These are phyloP conservation scores for Meloidogyne chitwoodi DNA, from an alignment of 1,140 invertebrate species.

Conservation along the genomic window DNA sequence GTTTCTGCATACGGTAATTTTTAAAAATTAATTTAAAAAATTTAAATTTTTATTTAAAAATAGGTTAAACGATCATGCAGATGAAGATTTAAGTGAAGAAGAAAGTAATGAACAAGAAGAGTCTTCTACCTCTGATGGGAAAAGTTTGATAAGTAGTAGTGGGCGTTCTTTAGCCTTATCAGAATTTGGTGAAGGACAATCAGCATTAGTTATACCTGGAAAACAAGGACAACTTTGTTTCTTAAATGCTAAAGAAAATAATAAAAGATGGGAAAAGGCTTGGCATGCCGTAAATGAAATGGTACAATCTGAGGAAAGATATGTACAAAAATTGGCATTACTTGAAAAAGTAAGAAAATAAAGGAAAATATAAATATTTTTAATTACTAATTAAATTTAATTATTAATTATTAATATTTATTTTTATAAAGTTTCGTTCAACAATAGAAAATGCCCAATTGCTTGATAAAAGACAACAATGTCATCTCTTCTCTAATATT, in stretches of 20 bases:
- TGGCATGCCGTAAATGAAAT: constrained; percentile 51
- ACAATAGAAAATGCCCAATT: constrained; percentile 43
- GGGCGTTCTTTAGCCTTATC: constrained; percentile 23
- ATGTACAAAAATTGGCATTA: constrained; percentile 45
- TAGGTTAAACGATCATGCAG: constrained; percentile 39
- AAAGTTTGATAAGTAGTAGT: constrained; percentile 31
- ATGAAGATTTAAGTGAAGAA: constrained; percentile 45
- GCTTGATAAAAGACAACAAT: constrained; percentile 34
- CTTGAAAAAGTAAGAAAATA: constrained; percentile 39
- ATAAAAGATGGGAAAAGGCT: constrained; percentile 36
- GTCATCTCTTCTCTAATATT: constrained; percentile 40
- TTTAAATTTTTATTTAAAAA: not conserved
- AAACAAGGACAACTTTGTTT: constrained; percentile 6
- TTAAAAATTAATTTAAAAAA: not conserved
- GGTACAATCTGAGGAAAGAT: constrained; percentile 45
- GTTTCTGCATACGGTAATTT: constrained; percentile 30
- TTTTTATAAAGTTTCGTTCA: constrained; percentile 33
- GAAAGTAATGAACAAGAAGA: constrained; percentile 42
- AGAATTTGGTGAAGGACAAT: constrained; percentile 39
- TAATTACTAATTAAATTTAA: no score
- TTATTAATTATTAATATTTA: no score
- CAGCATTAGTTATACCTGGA: constrained; percentile 34
- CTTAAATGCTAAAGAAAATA: not conserved
- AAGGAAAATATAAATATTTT: no score
- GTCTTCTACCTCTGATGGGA: constrained; percentile 20